Conservation (phyloP, 2,888 invertebrate species). For the Molorchus minor region DNA sequence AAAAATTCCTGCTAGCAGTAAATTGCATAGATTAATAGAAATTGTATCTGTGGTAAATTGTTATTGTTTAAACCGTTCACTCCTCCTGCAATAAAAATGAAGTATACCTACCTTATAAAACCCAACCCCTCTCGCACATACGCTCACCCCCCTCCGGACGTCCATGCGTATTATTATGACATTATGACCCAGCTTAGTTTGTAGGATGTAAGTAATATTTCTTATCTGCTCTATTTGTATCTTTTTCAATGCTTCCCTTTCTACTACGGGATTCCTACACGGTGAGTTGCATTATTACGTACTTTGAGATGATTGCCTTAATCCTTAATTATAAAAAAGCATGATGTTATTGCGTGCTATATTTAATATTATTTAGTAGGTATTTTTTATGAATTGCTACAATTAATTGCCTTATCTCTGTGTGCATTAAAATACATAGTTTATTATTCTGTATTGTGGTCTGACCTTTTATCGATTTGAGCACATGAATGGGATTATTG, state of each 20-base stretch:
- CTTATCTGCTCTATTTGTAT: conserved; percentile 71
- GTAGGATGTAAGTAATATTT: conserved; percentile 66
- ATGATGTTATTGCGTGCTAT: conserved; percentile 21
- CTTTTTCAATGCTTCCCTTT: conserved; percentile 67
- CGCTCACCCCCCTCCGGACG: too few species aligned
- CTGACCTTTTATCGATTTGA: conserved; percentile 4
- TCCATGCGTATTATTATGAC: too few species aligned
- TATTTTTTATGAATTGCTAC: conserved; percentile 32
- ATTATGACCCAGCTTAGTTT: conserved; percentile 28
- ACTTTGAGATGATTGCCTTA: conserved; percentile 11
- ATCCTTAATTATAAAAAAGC: conserved; percentile 3
- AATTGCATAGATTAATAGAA: too few species aligned
- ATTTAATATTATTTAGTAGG: conserved; percentile 26
- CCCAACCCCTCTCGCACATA: too few species aligned
- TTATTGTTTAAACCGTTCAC: too few species aligned
- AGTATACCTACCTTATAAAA: too few species aligned
- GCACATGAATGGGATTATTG: neutral
- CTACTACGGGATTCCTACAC: conserved; percentile 74
- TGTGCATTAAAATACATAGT: conserved; percentile 14
- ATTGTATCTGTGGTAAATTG: too few species aligned
- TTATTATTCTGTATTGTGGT: conserved; percentile 3
- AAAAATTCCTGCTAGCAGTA: too few species aligned
- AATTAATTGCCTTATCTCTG: conserved; percentile 33
- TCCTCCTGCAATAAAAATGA: too few species aligned
- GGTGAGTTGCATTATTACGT: conserved; percentile 63